Evolutionary conservation across 2,888 invertebrate genomes (phyloP), one percentile per base, ranked within the genome.

Genomic region (Leptinotarsa peninsularis): DNA sequence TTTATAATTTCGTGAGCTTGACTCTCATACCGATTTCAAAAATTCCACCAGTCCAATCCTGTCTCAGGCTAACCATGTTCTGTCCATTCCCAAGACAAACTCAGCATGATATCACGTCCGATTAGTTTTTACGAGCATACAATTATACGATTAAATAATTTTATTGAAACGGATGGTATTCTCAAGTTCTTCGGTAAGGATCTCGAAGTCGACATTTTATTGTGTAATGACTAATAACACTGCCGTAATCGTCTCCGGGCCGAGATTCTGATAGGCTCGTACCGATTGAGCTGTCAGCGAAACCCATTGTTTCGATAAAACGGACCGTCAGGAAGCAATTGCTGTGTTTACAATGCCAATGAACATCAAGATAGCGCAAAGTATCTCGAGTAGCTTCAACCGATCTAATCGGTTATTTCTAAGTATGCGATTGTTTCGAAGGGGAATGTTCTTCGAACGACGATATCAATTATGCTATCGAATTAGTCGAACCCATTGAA

Each of bases 221-320:
- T 73, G 75, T 71, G 43, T 68, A 73, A 75, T 71, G 69, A 73
- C 77, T 50, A 69, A 73, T 72, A 75, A 77, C 72, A 73, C 73
- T 72, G 68, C 66, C 70, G 72, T 72, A 76, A 72, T 60, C 69
- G 72, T 67, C 70, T 63, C 67, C 72, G 56, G 50, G 49, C 56
- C 52, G 70, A 63, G 74, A 74, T 66, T 73, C 52, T 68, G 50
- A 68, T 21, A 66, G 21, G 17, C 54, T 43, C 15, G 13, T 33
- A 72, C 67, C 70, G 17, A 70, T 70, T 56, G 23, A 58, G 58
- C 43, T 58, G 58, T 60, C 43, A 70, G 21, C 43, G 58, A 43
- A 33, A 49, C 27, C 21, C 50, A 70, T 70, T 58, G 49, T 70
- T 54, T 18, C 50, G 49, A 69, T n/a, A 56, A 69, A 69, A 69